These are phyloP conservation scores for Eupithecia exiguata DNA, from an alignment of 2,888 invertebrate genomes.

Conservation along the genomic window DNA sequence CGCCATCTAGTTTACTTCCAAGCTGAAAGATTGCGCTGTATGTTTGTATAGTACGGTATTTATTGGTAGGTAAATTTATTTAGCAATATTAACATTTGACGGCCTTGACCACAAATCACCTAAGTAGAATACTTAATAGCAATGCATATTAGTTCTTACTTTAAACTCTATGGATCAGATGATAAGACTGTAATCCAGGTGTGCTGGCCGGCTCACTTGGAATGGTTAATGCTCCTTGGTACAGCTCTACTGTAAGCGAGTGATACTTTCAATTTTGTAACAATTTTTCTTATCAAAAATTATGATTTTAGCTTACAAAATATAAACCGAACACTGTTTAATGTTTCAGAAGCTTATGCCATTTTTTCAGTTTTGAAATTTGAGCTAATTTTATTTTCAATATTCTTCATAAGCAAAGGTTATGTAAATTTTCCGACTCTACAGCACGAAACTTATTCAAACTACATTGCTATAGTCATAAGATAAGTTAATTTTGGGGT, in stretches of 20 bases:
- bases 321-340: not conserved
- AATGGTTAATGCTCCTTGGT: conserved; percentile 53
- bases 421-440: no score
- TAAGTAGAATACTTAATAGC: no score
- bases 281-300: not conserved
- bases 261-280: not conserved
- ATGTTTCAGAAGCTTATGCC: no score
- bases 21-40: not conserved
- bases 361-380: no score
- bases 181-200: conserved; percentile 45
- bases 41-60: not conserved
- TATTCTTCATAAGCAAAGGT: no score
- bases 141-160: not conserved
- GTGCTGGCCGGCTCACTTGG: conserved; percentile 51
- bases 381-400: no score
- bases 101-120: no score
- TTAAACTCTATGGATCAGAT: conserved; percentile 31
- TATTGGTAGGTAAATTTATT: not conserved
- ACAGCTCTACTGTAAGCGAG: not conserved
- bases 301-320: not conserved
- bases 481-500: no score
- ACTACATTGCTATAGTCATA: no score
- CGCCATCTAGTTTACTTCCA: not conserved
- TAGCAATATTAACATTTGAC: no score
- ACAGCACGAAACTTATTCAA: no score